Base-by-base conservation (phyloP, 2,797 vertebrate genomes). In the Sciaenops ocellatus region DNA sequence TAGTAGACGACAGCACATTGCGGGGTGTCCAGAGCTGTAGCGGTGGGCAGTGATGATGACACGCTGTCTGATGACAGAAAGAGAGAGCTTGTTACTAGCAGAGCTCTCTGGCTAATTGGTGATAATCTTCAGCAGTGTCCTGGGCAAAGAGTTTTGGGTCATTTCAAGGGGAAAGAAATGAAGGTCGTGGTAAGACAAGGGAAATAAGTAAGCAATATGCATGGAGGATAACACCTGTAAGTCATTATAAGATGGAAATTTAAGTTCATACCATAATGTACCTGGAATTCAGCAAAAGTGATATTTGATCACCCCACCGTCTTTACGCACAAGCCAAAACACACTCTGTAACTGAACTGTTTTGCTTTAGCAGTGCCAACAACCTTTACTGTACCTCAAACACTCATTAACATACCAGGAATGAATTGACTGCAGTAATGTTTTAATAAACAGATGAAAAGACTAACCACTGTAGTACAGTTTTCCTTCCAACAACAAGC, bases 241-340 rank as follows among this genome's bases (percentile, higher is more conserved):
- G 76, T 77, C 68, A 87, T 92, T 89, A 89, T 6, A 73, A 55
- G 62, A 46, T 16, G 44, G 80, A 85, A 83, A 84, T 86, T 64
- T 51, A 83, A 89, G 82, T 85, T 85, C 18, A 51, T 46, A 79
- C 56, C 65, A 46, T 67, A 70, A 34, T 76, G 60, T 79, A 80
- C 65, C 76, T 71, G 70, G 73, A 89, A 86, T 81, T 76, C 24
- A n/a, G 38, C 54, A 13, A 68, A 85, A 73, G 63, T 62, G 80
- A 73, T 86, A 80, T 85, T 83, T 57, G 68, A 84, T 82, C 80
- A 51, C 44, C n/a, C 17, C 64, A 71, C 71, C 79, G 70, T 73
- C 65, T 63, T 69, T 11, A n/a, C 54, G 79, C 26, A 61, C 54
- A 61, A 51, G 78, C 83, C 89, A 85, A 88, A 83, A 68, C 72